Evolutionary conservation across 2,113 vertebrate species (phyloP).

Genomic region (Verasper variegatus): DNA sequence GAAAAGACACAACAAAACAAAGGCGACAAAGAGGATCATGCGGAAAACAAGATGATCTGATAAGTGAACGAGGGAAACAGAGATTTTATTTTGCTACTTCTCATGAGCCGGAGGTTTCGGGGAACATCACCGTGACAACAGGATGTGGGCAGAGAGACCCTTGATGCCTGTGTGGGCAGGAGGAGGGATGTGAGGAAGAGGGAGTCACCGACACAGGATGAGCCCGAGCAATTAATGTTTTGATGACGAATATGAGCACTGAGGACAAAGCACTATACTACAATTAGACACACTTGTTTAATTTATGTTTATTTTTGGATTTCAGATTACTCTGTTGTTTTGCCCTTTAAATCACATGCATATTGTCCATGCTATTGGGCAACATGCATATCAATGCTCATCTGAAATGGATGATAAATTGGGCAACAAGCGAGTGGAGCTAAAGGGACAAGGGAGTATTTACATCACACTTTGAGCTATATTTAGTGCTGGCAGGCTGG

Average conservation of each 20-base stretch:
- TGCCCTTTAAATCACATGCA: neutral
- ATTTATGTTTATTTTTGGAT: neutral
- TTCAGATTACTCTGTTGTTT: neutral
- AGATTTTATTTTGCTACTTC: constrained; percentile 51
- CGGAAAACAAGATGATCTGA: constrained; percentile 38
- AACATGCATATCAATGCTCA: constrained; percentile 4
- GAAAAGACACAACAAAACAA: constrained; percentile 5
- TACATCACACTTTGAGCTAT: constrained; percentile 37
- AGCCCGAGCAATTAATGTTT: constrained; percentile 47
- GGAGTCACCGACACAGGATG: constrained; percentile 43
- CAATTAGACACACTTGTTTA: neutral
- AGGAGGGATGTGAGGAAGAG: constrained; percentile 44
- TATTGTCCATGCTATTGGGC: neutral
- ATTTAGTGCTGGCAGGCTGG: constrained; percentile 55
- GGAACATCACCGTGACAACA: constrained; percentile 72
- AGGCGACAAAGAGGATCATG: constrained; percentile 19
- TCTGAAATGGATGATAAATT: constrained; percentile 35
- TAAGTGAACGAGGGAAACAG: constrained; percentile 22
- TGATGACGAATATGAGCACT: constrained; percentile 19
- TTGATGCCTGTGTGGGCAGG: constrained; percentile 62
- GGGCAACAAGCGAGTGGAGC: constrained; percentile 7
- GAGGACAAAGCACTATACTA: neutral
- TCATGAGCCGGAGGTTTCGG: constrained; percentile 52
- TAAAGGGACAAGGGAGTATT: constrained; percentile 44
- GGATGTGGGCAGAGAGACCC: constrained; percentile 70